phyloP scores from a whole-genome alignment of 2,888 invertebrate species.

The Pyrocoelia pectoralis region DNA sequence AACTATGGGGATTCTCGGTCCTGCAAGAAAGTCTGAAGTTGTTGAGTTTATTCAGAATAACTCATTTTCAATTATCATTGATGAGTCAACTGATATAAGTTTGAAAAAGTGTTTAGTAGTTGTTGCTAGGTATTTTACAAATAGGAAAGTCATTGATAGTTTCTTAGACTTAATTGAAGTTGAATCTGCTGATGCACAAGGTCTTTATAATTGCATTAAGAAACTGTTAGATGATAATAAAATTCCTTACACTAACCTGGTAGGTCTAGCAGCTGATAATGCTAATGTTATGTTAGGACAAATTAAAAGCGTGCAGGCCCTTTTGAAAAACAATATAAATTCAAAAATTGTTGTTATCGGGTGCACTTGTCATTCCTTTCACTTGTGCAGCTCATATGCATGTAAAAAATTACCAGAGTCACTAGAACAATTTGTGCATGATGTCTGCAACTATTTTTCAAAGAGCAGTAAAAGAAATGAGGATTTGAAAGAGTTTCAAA shows the following conservation, averaged over 20 bases:
- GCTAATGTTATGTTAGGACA: constrained; percentile 33
- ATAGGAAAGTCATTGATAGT: no score
- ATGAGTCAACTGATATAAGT: no score
- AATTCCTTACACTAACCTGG: background rate
- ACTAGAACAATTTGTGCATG: constrained; percentile 8
- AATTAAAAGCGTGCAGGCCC: constrained; percentile 24
- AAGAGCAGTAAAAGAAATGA: constrained; percentile 7
- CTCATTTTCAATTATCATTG: no score
- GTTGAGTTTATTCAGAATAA: no score
- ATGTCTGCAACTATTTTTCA: constrained; percentile 8
- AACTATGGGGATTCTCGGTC: no score
- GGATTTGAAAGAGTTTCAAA: background rate
- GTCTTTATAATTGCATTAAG: no score
- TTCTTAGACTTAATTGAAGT: no score
- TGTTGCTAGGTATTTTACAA: background rate
- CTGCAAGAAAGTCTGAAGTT: no score
- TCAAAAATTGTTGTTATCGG: constrained; percentile 18
- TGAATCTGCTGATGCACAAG: no score
- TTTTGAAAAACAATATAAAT: constrained; percentile 14
- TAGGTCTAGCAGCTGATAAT: constrained; percentile 21
- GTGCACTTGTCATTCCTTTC: no score
- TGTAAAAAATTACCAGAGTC: constrained; percentile 5
- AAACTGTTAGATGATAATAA: background rate
- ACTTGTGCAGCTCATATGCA: constrained; percentile 12
- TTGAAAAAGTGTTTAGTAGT: background rate